Evolutionary conservation across 2,113 vertebrate species (phyloP), one percentile per base, ranked within the genome.

Genomic region (Apodemus speciosus): DNA sequence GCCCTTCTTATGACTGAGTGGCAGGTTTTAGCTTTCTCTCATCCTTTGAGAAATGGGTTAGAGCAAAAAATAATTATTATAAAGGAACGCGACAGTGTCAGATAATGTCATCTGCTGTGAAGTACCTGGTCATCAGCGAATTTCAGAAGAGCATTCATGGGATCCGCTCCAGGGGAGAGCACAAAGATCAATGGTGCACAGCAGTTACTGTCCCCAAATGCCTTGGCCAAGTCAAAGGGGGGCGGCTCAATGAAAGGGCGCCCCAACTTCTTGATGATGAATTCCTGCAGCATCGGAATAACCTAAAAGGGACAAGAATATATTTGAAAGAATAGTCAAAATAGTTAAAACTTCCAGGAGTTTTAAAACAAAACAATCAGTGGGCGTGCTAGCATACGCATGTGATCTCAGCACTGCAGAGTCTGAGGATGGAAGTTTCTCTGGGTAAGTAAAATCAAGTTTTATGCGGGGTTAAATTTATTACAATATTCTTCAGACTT

Each of bases 61-160:
- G 2, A 91, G 40, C 10, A 2, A 53, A 32, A 71, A 68, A 2
- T 14, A 23, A 16, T 80, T 9, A 30, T 76, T 49, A 60, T 35
- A 53, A 15, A 73, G 72, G 75, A 75, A 32, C 25, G 20, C 32
- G 38, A 21, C 16, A 40, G 53, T 16, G 72, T 58, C 60, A 40
- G 1, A 58, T 32, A 66, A 18, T 40, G n/a, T 25, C 6, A 21
- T 85, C 14, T 76, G 1, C 43, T 66, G 64, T 58, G 75, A 68
- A 35, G 87, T 97, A 99, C 98, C 98, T 98, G 98, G 96, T 99
- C 98, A 71, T 98, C 98, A 81, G 98, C 98, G 91, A 99, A 99
- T 94, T 99, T 99, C 11, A 99, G 97, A 92, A 99, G 98, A 0
- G 98, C 98, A 27, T 99, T 98, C 99, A 98, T 99, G 38, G 99